A percentile compares a stretch with the other conserved stretches of the same genome.
Evolutionary conservation across 2,113 vertebrate species (phyloP).

Genomic region (Bettongia penicillata): DNA sequence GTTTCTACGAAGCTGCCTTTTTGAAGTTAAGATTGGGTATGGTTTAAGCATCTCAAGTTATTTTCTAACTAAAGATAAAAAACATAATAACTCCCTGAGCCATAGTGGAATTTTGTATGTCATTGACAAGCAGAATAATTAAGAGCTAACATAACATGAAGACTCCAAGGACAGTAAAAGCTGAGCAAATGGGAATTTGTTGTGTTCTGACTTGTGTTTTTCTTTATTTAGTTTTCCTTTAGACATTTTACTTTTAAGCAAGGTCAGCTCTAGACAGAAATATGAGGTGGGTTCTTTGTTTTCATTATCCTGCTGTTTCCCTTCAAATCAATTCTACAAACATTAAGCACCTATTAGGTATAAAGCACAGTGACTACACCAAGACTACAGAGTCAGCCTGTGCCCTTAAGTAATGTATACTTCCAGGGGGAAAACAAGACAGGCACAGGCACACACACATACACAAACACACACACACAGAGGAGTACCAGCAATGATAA

Average conservation of each 20-base stretch:
- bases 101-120: slow-evolving; percentile 24
- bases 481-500: too few relatives aligned
- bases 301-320: rapidly evolving
- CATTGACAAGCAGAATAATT: slow-evolving; percentile 55
- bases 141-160: slow-evolving; percentile 70
- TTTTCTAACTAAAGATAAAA: slow-evolving; percentile 60
- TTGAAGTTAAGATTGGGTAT: slow-evolving; percentile 49
- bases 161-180: slow-evolving; percentile 67
- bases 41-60: slow-evolving; percentile 60
- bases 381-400: neutral
- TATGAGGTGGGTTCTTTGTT: neutral
- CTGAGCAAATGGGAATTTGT: slow-evolving; percentile 71
- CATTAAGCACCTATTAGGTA: neutral
- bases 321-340: neutral
- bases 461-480: rapidly evolving
- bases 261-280: slow-evolving; percentile 49
- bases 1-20: neutral
- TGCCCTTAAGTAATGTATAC: neutral
- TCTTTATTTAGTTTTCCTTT: slow-evolving; percentile 62
- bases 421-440: neutral
- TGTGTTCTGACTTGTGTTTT: slow-evolving; percentile 62
- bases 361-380: neutral
- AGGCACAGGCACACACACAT: rapidly evolving
- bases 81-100: slow-evolving; percentile 65
- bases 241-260: slow-evolving; percentile 71